These are phyloP conservation scores for Micropoecilia bifurca DNA, from an alignment of 2,797 vertebrate species.

Conservation along the genomic window DNA sequence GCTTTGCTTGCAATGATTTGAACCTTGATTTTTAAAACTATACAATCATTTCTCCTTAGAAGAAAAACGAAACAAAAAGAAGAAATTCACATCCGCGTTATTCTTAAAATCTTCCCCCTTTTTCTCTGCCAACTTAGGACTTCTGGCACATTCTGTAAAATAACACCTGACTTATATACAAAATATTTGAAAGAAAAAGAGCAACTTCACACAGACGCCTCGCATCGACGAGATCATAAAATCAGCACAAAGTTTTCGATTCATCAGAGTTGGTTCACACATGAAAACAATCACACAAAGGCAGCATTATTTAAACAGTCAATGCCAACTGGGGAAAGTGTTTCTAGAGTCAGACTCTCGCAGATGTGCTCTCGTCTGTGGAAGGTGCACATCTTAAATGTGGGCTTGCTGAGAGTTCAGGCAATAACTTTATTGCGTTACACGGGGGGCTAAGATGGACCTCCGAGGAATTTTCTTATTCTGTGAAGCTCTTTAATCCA, in stretches of 20 bases:
- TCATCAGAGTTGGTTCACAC: constrained; percentile 41
- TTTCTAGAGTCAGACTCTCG: constrained; percentile 46
- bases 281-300: constrained; percentile 28
- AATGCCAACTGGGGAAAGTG: constrained; percentile 29
- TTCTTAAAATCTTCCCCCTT: constrained; percentile 32
- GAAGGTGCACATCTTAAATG: constrained; percentile 70
- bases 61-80: constrained; percentile 61
- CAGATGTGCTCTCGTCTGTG: constrained; percentile 49
- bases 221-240: constrained; percentile 39
- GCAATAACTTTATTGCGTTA: constrained; percentile 60
- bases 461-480: constrained; percentile 53
- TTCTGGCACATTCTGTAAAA: constrained; percentile 35
- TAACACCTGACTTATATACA: constrained; percentile 45
- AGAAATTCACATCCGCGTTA: constrained; percentile 70
- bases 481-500: constrained; percentile 61
- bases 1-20: constrained; percentile 31
- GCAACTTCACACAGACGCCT: constrained; percentile 23
- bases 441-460: constrained; percentile 52
- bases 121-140: constrained; percentile 37
- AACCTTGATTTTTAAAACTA: constrained; percentile 48
- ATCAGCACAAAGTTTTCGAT: constrained; percentile 50
- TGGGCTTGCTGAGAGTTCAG: constrained; percentile 62
- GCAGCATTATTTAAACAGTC: constrained; percentile 34
- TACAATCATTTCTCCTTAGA: constrained; percentile 55
- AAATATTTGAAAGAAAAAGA: constrained; percentile 24